Evolutionary conservation across 2,797 vertebrate species (phyloP).

Genomic region (Chiloscyllium punctatum): DNA sequence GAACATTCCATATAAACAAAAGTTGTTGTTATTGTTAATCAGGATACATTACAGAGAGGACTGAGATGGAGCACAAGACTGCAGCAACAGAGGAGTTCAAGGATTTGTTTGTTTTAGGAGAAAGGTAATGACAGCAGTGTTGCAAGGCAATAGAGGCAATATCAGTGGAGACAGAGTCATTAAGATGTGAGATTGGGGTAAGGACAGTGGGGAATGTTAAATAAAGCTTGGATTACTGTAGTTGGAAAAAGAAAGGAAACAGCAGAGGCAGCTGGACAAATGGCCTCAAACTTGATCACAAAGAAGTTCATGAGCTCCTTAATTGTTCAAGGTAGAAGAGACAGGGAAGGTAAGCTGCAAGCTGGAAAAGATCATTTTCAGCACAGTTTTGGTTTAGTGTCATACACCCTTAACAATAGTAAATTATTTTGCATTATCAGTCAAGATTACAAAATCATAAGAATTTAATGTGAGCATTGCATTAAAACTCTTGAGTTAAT

Average conservation of each 20-base stretch:
- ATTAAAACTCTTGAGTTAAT: slow-evolving; percentile 2
- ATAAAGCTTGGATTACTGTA: not conserved
- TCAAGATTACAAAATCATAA: not conserved
- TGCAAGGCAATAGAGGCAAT: not conserved
- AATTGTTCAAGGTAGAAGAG: not conserved
- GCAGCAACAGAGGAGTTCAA: too few species aligned
- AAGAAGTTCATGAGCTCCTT: not conserved
- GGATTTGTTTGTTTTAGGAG: not conserved
- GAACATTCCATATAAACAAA: too few species aligned
- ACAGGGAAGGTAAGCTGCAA: not conserved
- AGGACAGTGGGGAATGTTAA: not conserved
- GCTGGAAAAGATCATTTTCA: not conserved
- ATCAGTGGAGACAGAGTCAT: not conserved
- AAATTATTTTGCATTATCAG: not conserved
- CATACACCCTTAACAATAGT: not conserved
- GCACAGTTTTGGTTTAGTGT: not conserved
- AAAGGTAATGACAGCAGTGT: not conserved
- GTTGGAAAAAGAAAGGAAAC: not conserved
- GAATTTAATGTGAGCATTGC: not conserved
- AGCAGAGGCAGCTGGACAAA: not conserved
- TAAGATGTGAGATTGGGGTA: not conserved
- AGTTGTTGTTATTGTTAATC: too few species aligned
- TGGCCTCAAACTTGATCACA: not conserved
- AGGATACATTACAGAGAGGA: too few species aligned
- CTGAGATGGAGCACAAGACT: too few species aligned